Conservation (phyloP, 2,113 vertebrate species). For the Hassar affinis region DNA sequence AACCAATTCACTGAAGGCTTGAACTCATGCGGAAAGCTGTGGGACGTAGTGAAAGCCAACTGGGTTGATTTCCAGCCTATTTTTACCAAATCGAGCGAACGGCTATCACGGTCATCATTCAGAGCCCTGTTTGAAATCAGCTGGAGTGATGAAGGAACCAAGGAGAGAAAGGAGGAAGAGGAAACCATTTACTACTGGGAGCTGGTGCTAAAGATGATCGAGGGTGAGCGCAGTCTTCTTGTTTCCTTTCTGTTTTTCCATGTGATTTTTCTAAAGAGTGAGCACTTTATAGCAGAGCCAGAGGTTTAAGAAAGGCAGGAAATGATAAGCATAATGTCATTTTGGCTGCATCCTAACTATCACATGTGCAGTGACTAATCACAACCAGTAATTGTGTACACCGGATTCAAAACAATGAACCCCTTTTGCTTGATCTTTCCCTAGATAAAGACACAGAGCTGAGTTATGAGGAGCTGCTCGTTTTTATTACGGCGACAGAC, state of each 20-base stretch:
- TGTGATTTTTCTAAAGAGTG: not conserved
- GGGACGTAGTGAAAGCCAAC: conserved; percentile 58
- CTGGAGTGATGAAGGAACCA: conserved; percentile 51
- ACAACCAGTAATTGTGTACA: not conserved
- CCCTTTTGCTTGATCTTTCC: not conserved
- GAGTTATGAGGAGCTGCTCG: conserved; percentile 64
- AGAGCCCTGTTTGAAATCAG: conserved; percentile 58
- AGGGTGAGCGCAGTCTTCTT: conserved; percentile 49
- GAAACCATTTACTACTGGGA: conserved; percentile 60
- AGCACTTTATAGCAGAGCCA: not conserved
- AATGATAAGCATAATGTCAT: not conserved
- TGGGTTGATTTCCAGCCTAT: conserved; percentile 61
- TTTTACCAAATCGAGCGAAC: conserved; percentile 53
- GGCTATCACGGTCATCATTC: conserved; percentile 55
- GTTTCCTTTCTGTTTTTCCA: not conserved
- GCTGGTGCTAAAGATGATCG: conserved; percentile 53
- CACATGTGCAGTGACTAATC: not conserved
- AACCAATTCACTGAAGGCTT: conserved; percentile 65
- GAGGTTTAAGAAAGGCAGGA: not conserved
- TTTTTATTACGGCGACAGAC: conserved; percentile 63
- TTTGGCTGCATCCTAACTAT: not conserved
- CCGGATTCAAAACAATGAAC: not conserved
- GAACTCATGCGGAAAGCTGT: conserved; percentile 67
- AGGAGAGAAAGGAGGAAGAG: conserved; percentile 57
- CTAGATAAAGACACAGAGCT: conserved; percentile 56